These are phyloP conservation scores for Copidosoma floridanum DNA, from an alignment of 1,140 invertebrate genomes.

Conservation along the genomic window DNA sequence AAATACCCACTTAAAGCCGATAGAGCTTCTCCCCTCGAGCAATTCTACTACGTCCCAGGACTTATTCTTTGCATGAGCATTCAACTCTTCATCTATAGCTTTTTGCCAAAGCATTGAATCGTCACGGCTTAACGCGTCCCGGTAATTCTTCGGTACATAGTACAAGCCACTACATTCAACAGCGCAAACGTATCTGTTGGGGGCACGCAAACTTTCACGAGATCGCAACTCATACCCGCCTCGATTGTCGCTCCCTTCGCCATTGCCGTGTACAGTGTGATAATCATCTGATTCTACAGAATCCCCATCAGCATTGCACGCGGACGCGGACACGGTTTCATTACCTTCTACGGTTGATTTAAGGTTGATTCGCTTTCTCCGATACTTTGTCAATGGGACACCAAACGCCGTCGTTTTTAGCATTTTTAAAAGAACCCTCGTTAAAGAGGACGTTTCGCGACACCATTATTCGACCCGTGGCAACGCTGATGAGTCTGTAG, in stretches of 20 bases:
- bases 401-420: neutral
- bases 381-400: neutral
- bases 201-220: neutral
- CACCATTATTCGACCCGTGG: slow-evolving; percentile 10
- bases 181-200: neutral
- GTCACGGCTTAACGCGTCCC: neutral
- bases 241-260: neutral
- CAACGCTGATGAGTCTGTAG: slow-evolving; percentile 26
- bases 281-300: neutral
- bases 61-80: slow-evolving; percentile 25
- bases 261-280: neutral
- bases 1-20: slow-evolving; percentile 22
- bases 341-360: no score
- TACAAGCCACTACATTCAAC: neutral
- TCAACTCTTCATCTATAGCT: neutral
- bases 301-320: no score
- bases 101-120: neutral
- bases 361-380: slow-evolving; percentile 13
- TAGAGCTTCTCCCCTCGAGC: slow-evolving; percentile 9
- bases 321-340: no score
- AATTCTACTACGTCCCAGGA: slow-evolving; percentile 32
- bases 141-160: neutral
- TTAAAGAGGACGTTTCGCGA: slow-evolving; percentile 30
- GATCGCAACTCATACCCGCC: neutral
- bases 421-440: neutral